Percentiles rank a stretch among this genome's conserved stretches.
These are phyloP conservation scores for Anguilla marmorata DNA, from an alignment of 2,797 vertebrate genomes.

Conservation along the genomic window DNA sequence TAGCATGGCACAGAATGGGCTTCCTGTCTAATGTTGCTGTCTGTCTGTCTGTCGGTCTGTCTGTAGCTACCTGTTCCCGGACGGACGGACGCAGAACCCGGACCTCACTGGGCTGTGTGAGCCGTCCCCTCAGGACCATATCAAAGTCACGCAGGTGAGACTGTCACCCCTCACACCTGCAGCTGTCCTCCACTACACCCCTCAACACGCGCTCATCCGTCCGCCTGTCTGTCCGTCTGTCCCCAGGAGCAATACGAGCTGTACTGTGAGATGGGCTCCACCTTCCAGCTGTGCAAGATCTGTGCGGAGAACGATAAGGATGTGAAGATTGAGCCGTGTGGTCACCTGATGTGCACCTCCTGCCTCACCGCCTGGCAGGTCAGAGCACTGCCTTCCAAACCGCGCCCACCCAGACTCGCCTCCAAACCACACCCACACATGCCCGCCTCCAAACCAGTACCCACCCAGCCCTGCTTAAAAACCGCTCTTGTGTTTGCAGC, in stretches of 20 bases:
- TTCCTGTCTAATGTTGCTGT: neutral
- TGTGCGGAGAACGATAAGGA: conserved; percentile 99
- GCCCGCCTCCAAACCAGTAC: neutral
- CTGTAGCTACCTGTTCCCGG: conserved; percentile 92
- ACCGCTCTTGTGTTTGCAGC: neutral
- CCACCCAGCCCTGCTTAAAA: neutral
- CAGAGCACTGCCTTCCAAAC: conserved; percentile 29
- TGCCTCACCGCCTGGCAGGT: conserved; percentile 99
- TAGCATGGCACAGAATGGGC: neutral
- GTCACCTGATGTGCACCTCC: conserved; percentile 98
- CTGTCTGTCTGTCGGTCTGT: neutral
- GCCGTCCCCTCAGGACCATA: conserved; percentile 85
- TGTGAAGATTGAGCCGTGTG: conserved; percentile 97
- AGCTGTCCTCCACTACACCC: neutral
- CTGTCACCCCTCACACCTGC: neutral
- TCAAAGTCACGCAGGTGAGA: conserved; percentile 84
- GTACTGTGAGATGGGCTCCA: conserved; percentile 99
- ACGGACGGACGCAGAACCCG: conserved; percentile 91
- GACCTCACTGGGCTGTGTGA: conserved; percentile 88
- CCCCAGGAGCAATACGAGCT: conserved; percentile 94
- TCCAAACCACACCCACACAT: neutral
- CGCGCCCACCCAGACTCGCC: neutral
- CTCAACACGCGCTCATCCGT: neutral
- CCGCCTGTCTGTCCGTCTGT: neutral
- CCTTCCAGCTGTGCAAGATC: conserved; percentile 98